Conservation (phyloP, 2,113 vertebrate species). For the Sylvilagus bachmani region DNA sequence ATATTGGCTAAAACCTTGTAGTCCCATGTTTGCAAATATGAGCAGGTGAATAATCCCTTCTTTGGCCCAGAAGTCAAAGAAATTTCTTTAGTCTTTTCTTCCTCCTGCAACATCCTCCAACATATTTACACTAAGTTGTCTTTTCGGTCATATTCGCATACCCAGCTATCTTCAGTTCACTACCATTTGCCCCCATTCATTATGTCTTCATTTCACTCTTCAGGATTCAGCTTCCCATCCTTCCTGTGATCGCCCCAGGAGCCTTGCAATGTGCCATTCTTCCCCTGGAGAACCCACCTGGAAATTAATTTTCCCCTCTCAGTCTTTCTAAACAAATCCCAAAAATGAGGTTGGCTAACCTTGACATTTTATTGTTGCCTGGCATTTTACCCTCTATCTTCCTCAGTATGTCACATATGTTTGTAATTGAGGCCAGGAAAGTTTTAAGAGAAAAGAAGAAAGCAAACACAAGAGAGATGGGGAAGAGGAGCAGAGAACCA, state of each 20-base stretch:
- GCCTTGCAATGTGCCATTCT: conserved; percentile 66
- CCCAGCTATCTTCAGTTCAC: neutral
- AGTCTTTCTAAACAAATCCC: conserved; percentile 43
- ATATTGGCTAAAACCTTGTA: neutral
- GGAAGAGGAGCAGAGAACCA: neutral
- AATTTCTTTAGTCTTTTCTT: neutral
- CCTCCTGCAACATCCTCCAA: neutral
- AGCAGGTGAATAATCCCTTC: neutral
- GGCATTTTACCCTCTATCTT: conserved; percentile 71
- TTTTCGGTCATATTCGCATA: neutral
- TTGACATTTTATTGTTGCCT: conserved; percentile 80
- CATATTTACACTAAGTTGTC: neutral
- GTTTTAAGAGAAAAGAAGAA: conserved; percentile 10
- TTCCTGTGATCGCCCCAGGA: neutral
- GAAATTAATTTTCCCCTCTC: conserved; percentile 45
- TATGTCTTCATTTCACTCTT: neutral
- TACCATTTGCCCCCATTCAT: neutral
- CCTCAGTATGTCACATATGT: conserved; percentile 81
- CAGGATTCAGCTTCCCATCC: neutral
- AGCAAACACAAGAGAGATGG: neutral
- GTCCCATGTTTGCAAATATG: neutral
- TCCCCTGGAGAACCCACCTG: conserved; percentile 74
- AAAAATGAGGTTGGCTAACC: conserved; percentile 81
- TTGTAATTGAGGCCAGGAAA: conserved; percentile 74
- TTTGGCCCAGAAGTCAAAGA: conserved; percentile 20